Evolutionary conservation across 1,140 invertebrate species (phyloP).

Genomic region (Spodoptera litura): DNA sequence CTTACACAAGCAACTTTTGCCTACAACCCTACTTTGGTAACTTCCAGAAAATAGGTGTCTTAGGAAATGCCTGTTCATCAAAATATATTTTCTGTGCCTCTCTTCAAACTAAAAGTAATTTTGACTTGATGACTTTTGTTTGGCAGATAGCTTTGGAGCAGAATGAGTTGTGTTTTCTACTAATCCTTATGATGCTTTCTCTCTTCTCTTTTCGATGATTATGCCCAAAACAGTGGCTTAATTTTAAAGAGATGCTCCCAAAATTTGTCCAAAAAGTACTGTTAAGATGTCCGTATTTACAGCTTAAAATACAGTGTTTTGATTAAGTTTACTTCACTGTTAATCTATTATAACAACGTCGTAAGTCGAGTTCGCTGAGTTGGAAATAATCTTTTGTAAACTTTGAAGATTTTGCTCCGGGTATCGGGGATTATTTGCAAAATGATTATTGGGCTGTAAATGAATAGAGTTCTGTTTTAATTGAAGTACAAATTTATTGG

Average conservation of each 20-base stretch:
- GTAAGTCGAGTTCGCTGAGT: neutral
- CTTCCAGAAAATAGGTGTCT: constrained; percentile 30
- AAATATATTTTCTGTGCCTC: constrained; percentile 10
- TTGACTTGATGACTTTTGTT: constrained; percentile 20
- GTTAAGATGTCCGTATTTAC: no score
- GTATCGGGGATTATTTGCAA: neutral
- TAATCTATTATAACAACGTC: constrained; percentile 13
- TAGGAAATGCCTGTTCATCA: constrained; percentile 19
- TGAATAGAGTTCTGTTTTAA: neutral
- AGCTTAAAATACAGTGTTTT: neutral
- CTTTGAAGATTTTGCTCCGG: neutral
- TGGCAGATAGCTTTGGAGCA: neutral
- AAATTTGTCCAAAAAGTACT: no score
- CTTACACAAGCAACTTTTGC: constrained; percentile 11
- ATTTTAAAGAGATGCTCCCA: no score
- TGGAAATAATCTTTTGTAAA: constrained; percentile 2
- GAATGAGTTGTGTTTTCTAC: neutral
- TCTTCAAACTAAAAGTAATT: constrained; percentile 29
- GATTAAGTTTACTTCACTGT: neutral
- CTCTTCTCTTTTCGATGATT: no score
- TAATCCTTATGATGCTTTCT: neutral
- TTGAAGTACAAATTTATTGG: no score
- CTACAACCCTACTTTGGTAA: neutral
- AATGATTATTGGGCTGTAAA: constrained; percentile 1
- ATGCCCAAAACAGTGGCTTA: no score